These are phyloP conservation scores for Coenobita brevimanus DNA, from an alignment of 1,140 invertebrate genomes.

Conservation along the genomic window DNA sequence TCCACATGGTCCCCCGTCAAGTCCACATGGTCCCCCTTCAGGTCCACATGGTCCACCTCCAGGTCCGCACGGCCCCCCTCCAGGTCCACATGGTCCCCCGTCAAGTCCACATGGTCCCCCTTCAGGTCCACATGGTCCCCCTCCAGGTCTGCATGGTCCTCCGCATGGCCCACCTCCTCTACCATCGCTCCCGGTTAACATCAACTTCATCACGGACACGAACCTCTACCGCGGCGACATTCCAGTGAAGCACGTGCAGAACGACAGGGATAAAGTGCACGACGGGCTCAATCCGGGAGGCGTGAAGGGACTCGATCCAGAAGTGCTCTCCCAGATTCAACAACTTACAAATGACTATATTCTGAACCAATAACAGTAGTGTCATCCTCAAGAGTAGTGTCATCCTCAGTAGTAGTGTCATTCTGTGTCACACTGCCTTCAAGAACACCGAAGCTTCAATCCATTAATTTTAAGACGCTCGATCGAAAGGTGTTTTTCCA, in stretches of 20 bases:
- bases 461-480: too few species aligned
- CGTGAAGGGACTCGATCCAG: conserved; percentile 46
- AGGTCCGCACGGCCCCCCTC: background rate
- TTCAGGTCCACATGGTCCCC: too few species aligned
- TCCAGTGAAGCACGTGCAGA: conserved; percentile 45
- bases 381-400: too few species aligned
- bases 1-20: too few species aligned
- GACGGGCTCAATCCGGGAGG: conserved; percentile 32
- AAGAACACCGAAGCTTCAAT: too few species aligned
- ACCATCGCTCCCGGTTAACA: background rate
- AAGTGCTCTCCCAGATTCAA: conserved; percentile 17
- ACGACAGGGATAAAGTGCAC: conserved; percentile 54
- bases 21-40: too few species aligned
- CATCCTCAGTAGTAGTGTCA: too few species aligned
- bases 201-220: conserved; percentile 46
- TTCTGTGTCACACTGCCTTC: too few species aligned
- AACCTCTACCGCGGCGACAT: conserved; percentile 52
- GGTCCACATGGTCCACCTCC: background rate
- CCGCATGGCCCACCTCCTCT: background rate
- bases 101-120: too few species aligned
- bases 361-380: too few species aligned
- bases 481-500: conserved; percentile 25
- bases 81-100: background rate
- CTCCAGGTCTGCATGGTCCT: background rate
- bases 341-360: conserved; percentile 38